These are phyloP conservation scores for Hydractinia echinata DNA, from an alignment of 30 jellyfish, hydroid and myxozoan genomes.

Conservation along the genomic window DNA sequence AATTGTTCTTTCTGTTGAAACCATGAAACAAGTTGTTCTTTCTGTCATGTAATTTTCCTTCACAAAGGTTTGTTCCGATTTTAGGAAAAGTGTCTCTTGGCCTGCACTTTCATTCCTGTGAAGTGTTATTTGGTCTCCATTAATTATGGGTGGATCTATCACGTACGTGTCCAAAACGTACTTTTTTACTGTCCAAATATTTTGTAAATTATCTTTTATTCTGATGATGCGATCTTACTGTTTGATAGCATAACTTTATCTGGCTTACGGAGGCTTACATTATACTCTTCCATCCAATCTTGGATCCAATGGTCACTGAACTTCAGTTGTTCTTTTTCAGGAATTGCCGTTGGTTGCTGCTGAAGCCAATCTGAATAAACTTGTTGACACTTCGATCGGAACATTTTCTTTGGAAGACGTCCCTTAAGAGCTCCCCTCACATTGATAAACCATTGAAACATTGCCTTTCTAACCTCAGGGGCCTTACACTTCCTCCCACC, in stretches of 20 bases:
- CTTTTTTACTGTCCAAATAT: constrained; percentile 49
- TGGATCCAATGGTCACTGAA: constrained; percentile 41
- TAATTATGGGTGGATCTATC: constrained; percentile 32
- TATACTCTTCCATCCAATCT: constrained; percentile 38
- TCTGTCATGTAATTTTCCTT: constrained; percentile 43
- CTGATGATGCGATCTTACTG: constrained; percentile 33
- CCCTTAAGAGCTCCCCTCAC: constrained; percentile 50
- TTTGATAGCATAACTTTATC: constrained; percentile 32
- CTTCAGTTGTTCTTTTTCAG: constrained; percentile 44
- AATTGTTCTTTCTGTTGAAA: too few relatives aligned
- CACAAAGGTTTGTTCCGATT: constrained; percentile 18
- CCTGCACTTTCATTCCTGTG: constrained; percentile 39
- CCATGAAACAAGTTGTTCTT: too few relatives aligned
- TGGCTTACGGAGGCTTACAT: too few relatives aligned
- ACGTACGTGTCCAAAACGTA: constrained; percentile 43
- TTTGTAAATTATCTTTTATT: constrained; percentile 35
- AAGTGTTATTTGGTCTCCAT: constrained; percentile 33
- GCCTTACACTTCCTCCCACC: constrained; percentile 45
- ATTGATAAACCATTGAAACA: constrained; percentile 41
- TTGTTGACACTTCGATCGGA: too few relatives aligned
- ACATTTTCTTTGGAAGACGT: constrained; percentile 45
- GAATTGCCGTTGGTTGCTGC: constrained; percentile 31
- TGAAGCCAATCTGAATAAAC: constrained; percentile 30
- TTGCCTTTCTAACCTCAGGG: constrained; percentile 47
- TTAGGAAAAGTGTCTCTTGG: constrained; percentile 19